phyloP scores from a whole-genome alignment of 2,797 vertebrate genomes.

The Cyclura pinguis region DNA sequence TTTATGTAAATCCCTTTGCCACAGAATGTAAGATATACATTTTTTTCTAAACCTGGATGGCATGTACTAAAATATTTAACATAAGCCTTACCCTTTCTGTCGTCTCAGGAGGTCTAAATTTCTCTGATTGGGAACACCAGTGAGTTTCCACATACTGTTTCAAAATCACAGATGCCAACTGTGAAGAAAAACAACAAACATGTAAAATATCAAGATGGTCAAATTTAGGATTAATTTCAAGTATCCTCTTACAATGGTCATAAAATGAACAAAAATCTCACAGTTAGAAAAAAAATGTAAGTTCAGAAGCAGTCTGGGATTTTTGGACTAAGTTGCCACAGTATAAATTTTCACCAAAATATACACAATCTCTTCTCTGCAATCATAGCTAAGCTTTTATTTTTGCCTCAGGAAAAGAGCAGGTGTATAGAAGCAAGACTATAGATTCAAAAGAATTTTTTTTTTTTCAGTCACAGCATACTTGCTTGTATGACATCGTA shows the following conservation, averaged over 20 bases:
- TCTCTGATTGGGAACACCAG: slow-evolving; percentile 98
- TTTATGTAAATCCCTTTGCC: neutral
- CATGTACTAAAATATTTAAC: neutral
- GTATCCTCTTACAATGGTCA: neutral
- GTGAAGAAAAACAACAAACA: slow-evolving; percentile 60
- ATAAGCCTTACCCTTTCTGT: slow-evolving; percentile 89
- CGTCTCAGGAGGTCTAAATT: slow-evolving; percentile 96
- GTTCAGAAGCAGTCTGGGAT: neutral
- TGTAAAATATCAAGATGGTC: slow-evolving; percentile 19
- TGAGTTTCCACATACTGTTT: slow-evolving; percentile 99
- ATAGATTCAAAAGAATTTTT: neutral
- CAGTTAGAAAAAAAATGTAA: neutral
- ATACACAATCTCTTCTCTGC: neutral
- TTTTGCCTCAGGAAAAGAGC: neutral
- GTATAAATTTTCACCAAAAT: neutral
- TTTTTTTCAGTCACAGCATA: neutral
- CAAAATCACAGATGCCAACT: slow-evolving; percentile 97
- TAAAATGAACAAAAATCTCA: neutral
- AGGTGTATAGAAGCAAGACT: neutral
- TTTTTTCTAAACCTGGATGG: neutral
- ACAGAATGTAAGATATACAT: neutral
- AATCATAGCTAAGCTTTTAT: neutral
- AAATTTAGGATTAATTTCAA: slow-evolving; percentile 7
- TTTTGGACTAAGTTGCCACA: neutral
- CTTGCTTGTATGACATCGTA: neutral